These are phyloP conservation scores for Heptranchias perlo DNA, from an alignment of 2,113 vertebrate genomes.

Conservation along the genomic window DNA sequence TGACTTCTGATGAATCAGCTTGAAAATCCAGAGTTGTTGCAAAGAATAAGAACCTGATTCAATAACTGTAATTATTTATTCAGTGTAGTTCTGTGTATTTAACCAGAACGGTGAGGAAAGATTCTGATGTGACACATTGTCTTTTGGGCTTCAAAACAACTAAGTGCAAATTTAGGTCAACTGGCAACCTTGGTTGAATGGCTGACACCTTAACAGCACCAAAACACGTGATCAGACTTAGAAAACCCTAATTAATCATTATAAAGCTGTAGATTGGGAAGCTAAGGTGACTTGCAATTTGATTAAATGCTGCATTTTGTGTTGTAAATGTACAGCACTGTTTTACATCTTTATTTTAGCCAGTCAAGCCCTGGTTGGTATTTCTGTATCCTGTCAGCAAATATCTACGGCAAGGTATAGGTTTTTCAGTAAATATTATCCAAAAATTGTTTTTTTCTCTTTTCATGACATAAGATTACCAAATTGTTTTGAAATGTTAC, in stretches of 20 bases:
- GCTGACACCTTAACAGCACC: constrained; percentile 58
- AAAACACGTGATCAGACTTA: constrained; percentile 66
- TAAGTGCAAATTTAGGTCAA: constrained; percentile 57
- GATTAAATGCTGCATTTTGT: constrained; percentile 74
- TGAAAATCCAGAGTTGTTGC: neutral
- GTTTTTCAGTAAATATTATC: constrained; percentile 24
- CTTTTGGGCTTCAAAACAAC: neutral
- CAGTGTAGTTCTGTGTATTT: neutral
- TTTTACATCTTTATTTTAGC: constrained; percentile 92
- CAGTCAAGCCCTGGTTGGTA: constrained; percentile 86
- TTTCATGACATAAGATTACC: neutral
- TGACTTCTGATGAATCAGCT: neutral
- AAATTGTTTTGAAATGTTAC: neutral
- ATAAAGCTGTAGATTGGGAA: constrained; percentile 83
- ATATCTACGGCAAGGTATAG: constrained; percentile 46
- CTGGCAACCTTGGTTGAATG: constrained; percentile 67
- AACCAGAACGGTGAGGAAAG: neutral
- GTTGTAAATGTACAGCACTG: constrained; percentile 64
- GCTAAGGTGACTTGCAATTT: constrained; percentile 86
- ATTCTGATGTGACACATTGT: neutral
- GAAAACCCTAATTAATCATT: constrained; percentile 96
- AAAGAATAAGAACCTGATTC: neutral
- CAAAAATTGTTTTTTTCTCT: neutral
- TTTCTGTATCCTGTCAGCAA: constrained; percentile 48
- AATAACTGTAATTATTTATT: neutral